Percentiles rank a stretch among this genome's conserved stretches.
Evolutionary conservation across 1,140 invertebrate species (phyloP).

Genomic region (Caenorhabditis brenneri): DNA sequence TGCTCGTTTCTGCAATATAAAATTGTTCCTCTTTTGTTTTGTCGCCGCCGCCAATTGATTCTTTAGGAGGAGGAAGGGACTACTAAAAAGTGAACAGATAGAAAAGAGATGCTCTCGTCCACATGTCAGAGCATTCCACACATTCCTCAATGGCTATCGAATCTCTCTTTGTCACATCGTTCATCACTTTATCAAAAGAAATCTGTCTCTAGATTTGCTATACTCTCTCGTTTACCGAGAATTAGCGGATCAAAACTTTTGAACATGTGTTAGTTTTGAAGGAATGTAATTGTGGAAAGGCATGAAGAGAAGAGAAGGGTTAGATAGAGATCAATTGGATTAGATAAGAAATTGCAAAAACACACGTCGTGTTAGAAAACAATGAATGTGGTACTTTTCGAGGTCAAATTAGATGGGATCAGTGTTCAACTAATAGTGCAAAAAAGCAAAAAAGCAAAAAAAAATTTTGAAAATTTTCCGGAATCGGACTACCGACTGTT

Average conservation of each 20-base stretch:
- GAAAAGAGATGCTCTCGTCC: neutral
- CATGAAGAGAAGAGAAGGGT: neutral
- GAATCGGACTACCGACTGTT: too few species aligned
- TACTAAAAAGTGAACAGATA: conserved; percentile 9
- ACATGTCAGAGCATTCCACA: neutral
- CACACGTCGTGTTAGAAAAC: neutral
- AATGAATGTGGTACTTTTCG: neutral
- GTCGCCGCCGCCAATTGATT: neutral
- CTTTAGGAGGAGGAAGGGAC: neutral
- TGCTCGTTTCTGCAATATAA: conserved; percentile 1
- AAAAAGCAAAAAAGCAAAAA: neutral
- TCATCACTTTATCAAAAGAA: conserved; percentile 37
- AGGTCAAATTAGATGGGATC: neutral
- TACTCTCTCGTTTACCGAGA: neutral
- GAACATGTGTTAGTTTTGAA: conserved; percentile 4
- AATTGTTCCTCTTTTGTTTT: neutral
- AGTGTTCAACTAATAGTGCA: neutral
- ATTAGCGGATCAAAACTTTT: conserved; percentile 29
- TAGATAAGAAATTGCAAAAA: conserved; percentile 1
- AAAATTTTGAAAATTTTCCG: too few species aligned
- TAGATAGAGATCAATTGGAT: neutral
- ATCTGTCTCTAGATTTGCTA: too few species aligned
- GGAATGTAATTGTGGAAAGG: conserved; percentile 8
- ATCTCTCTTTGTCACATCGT: conserved; percentile 23
- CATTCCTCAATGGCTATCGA: conserved; percentile 31